A percentile compares a stretch with the other conserved stretches of the same genome.
Evolutionary conservation across 2,113 vertebrate species (phyloP).

Genomic region (Poicephalus gulielmi): DNA sequence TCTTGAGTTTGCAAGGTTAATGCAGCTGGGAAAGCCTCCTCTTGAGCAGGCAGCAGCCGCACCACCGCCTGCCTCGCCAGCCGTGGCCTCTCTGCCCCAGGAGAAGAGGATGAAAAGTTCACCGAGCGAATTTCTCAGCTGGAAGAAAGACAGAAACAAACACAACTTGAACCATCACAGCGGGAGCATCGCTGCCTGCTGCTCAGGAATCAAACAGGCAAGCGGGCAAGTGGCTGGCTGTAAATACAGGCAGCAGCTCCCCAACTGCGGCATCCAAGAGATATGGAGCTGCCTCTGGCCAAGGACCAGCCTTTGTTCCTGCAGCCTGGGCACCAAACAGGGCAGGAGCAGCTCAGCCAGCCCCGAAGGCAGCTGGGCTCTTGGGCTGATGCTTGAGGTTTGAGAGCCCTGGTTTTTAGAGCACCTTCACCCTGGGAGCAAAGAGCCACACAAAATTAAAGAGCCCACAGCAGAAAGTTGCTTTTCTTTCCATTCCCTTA

Average conservation of each 20-base stretch:
- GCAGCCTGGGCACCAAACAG: not conserved
- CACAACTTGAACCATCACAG: conserved; percentile 31
- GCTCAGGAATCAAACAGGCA: not conserved
- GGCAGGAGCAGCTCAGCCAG: not conserved
- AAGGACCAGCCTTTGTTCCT: not conserved
- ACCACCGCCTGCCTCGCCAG: fast-evolving
- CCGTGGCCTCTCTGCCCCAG: not conserved
- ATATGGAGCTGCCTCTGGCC: not conserved
- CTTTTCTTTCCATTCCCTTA: not conserved
- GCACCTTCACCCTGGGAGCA: not conserved
- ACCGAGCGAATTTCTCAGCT: conserved; percentile 8
- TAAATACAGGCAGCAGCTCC: not conserved
- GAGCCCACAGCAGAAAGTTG: not conserved
- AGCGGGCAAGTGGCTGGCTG: not conserved
- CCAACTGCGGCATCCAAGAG: fast-evolving
- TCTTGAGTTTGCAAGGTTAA: not conserved
- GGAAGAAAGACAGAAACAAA: conserved; percentile 52
- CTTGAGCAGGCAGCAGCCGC: not conserved
- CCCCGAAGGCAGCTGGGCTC: fast-evolving
- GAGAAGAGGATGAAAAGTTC: conserved; percentile 28
- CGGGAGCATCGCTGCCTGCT: not conserved
- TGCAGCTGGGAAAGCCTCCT: not conserved
- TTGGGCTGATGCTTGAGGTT: not conserved
- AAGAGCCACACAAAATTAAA: not conserved
- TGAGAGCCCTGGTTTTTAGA: not conserved